Evolutionary conservation across 2,113 vertebrate genomes (phyloP).

Genomic region (Junco hyemalis): DNA sequence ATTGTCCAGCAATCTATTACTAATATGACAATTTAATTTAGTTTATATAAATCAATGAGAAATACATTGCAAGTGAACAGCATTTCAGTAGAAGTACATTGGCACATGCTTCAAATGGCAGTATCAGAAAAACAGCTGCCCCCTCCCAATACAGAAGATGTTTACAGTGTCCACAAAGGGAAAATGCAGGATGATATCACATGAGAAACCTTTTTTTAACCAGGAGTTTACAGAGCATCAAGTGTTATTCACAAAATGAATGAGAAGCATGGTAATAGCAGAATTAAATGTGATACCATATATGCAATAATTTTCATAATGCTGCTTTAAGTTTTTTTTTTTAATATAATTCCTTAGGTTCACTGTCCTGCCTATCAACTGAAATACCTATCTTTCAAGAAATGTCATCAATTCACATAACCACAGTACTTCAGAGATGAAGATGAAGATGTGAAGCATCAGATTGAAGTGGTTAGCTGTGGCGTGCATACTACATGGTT

Average conservation of each 20-base stretch:
- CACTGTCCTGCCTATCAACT: slow-evolving; percentile 6
- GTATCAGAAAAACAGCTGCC: background rate
- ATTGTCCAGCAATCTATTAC: background rate
- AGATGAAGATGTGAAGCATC: slow-evolving; percentile 47
- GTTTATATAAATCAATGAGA: slow-evolving; percentile 1
- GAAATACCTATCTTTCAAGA: slow-evolving; percentile 46
- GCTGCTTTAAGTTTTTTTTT: background rate
- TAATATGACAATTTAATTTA: background rate
- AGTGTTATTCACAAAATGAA: slow-evolving; percentile 26
- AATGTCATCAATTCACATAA: slow-evolving; percentile 38
- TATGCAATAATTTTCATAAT: background rate
- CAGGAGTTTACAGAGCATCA: background rate
- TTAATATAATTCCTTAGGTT: background rate
- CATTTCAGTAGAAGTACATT: slow-evolving; percentile 26
- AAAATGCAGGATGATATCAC: slow-evolving; percentile 11
- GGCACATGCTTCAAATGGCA: slow-evolving; percentile 38
- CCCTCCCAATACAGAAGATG: slow-evolving; percentile 27
- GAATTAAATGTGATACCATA: background rate
- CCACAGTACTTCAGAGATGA: slow-evolving; percentile 46
- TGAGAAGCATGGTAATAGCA: slow-evolving; percentile 23
- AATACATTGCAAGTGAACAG: background rate
- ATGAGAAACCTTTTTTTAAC: slow-evolving; percentile 44
- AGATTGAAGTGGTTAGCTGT: background rate
- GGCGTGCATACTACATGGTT: background rate
- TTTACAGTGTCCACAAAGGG: background rate